Conservation (phyloP, 2,888 invertebrate species). For the Drosophila koepferae region DNA sequence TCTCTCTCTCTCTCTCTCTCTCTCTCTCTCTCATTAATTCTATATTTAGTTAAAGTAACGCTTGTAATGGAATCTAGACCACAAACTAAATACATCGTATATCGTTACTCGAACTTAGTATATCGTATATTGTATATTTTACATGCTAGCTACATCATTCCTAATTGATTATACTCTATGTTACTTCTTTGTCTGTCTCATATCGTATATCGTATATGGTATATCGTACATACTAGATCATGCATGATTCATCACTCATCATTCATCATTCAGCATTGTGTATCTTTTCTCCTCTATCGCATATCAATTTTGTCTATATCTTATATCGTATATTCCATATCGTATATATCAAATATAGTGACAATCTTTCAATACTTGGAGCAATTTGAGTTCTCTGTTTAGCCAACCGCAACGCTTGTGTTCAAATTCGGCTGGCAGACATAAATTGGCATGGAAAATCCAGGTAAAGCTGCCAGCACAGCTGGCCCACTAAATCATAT, state of each 20-base stretch:
- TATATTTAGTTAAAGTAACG: too few species aligned
- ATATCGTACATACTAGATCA: background rate
- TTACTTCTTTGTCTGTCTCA: background rate
- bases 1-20: too few species aligned
- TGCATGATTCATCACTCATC: too few species aligned
- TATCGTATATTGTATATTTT: too few species aligned
- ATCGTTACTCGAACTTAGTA: too few species aligned
- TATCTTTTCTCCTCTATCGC: background rate
- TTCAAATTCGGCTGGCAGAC: slow-evolving; percentile 4
- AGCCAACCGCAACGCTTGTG: slow-evolving; percentile 13
- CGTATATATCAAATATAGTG: background rate
- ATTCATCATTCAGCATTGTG: too few species aligned
- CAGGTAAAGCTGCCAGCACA: slow-evolving; percentile 51
- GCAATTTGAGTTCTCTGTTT: background rate
- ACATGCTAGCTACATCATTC: too few species aligned
- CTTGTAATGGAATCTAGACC: too few species aligned
- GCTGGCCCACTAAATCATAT: slow-evolving; percentile 80
- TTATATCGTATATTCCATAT: background rate
- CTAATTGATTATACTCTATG: background rate
- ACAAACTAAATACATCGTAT: too few species aligned
- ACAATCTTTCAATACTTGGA: too few species aligned
- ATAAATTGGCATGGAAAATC: slow-evolving; percentile 52
- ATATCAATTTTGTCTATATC: background rate
- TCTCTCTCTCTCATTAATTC: too few species aligned
- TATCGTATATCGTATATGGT: background rate